Percentiles rank a stretch among this genome's conserved stretches.
These are phyloP conservation scores for Caenorhabditis angaria DNA, from an alignment of 2,888 invertebrate species.

Conservation along the genomic window DNA sequence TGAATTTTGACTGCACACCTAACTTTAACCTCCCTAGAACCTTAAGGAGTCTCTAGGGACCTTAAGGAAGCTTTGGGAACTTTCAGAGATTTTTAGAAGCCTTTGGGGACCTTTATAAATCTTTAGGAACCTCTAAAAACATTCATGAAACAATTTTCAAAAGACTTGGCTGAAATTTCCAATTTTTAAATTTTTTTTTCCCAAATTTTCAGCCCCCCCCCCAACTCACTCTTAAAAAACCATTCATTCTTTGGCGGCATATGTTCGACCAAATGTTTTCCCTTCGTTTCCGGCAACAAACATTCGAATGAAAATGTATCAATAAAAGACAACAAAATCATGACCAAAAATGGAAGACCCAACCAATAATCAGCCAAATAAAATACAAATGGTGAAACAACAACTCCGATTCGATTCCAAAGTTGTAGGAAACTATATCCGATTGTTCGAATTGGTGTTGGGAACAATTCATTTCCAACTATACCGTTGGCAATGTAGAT, in stretches of 20 bases:
- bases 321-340: constrained; percentile 52
- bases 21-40: no score
- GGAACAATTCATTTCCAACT: constrained; percentile 64
- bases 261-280: constrained; percentile 57
- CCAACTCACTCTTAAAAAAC: constrained; percentile 37
- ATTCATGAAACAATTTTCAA: no score
- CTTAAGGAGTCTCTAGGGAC: no score
- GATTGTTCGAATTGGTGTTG: constrained; percentile 64
- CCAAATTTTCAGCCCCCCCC: no score
- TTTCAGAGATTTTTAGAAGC: no score
- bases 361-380: constrained; percentile 59
- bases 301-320: constrained; percentile 54
- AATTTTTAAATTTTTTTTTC: no score
- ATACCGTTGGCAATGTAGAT: constrained; percentile 56
- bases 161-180: no score
- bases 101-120: no score
- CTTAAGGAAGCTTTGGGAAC: no score
- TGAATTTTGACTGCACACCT: no score
- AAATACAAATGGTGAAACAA: constrained; percentile 63
- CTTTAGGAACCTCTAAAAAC: no score
- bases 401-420: constrained; percentile 62
- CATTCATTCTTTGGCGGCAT: constrained; percentile 56
- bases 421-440: constrained; percentile 63
- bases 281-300: constrained; percentile 65
- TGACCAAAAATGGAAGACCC: constrained; percentile 60